Percentiles rank a stretch among this genome's conserved stretches.
Conservation (phyloP, 2,113 vertebrate genomes). For the Cryptotis parvus region DNA sequence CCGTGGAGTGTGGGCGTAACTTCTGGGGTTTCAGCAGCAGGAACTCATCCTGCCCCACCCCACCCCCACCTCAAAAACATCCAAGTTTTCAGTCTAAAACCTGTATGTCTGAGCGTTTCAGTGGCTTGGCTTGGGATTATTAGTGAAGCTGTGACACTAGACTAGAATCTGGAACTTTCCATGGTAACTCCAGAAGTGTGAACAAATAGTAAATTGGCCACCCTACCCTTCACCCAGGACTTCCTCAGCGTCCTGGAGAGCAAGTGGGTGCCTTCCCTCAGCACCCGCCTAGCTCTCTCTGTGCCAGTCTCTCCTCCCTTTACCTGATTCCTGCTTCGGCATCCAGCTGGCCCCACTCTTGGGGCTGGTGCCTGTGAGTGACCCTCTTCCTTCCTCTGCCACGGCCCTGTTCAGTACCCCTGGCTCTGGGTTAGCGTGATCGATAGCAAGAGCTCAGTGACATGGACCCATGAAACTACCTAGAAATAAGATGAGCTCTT, state of each 20-base stretch:
- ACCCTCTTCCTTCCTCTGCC: background rate
- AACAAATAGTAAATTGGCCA: background rate
- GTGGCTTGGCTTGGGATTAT: too few species aligned
- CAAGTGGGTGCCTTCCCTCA: background rate
- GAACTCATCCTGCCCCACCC: too few species aligned
- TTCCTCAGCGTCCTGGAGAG: constrained; percentile 27
- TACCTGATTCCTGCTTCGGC: too few species aligned
- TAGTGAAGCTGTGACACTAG: too few species aligned
- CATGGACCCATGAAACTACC: constrained; percentile 15
- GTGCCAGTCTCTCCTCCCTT: background rate
- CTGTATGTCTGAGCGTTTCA: too few species aligned
- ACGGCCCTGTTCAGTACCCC: background rate
- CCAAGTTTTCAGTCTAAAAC: too few species aligned
- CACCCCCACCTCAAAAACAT: too few species aligned
- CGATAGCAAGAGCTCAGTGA: constrained; percentile 44
- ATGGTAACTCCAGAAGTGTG: background rate
- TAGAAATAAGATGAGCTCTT: background rate
- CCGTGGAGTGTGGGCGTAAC: too few species aligned
- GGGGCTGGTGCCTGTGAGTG: background rate
- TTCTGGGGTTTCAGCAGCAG: too few species aligned
- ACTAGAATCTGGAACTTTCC: too few species aligned
- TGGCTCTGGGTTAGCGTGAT: background rate
- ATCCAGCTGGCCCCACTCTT: too few species aligned
- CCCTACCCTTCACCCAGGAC: background rate
- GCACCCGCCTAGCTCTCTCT: background rate